Evolutionary conservation across 2,113 vertebrate species (phyloP).

Genomic region (Phyllostomus discolor): DNA sequence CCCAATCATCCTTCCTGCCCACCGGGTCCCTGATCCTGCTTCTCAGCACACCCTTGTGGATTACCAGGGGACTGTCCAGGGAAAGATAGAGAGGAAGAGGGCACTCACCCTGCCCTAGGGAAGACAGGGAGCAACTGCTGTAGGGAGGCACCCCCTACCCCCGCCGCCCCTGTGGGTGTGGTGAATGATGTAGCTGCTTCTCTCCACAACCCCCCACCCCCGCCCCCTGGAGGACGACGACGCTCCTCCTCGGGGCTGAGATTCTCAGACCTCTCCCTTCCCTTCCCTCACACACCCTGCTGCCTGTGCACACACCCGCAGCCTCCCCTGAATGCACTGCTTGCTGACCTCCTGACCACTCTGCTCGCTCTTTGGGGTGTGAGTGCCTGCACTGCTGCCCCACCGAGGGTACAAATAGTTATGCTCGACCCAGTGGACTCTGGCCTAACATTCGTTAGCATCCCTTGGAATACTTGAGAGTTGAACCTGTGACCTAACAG

Average conservation of each 20-base stretch:
- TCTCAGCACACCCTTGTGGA: neutral
- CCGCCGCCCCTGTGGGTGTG: too few species aligned
- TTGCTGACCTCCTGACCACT: neutral
- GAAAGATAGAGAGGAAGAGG: neutral
- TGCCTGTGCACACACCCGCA: rapidly evolving
- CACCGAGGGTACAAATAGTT: neutral
- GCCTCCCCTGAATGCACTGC: neutral
- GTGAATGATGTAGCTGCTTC: neutral
- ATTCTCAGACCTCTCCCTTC: neutral
- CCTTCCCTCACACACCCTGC: neutral
- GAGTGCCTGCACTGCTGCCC: neutral
- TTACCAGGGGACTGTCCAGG: neutral
- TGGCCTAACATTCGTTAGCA: neutral
- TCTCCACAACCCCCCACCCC: neutral
- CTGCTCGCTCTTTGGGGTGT: neutral
- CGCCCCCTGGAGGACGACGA: rapidly evolving
- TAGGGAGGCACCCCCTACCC: neutral
- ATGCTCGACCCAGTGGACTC: neutral
- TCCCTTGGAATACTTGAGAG: neutral
- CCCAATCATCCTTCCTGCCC: rapidly evolving
- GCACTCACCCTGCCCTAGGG: neutral
- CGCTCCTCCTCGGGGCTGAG: neutral
- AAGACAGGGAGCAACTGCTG: rapidly evolving
- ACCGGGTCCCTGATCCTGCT: neutral
- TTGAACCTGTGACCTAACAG: neutral